Evolutionary conservation across 1,140 invertebrate species (phyloP).

Genomic region (Pemphigus obesinymphae): DNA sequence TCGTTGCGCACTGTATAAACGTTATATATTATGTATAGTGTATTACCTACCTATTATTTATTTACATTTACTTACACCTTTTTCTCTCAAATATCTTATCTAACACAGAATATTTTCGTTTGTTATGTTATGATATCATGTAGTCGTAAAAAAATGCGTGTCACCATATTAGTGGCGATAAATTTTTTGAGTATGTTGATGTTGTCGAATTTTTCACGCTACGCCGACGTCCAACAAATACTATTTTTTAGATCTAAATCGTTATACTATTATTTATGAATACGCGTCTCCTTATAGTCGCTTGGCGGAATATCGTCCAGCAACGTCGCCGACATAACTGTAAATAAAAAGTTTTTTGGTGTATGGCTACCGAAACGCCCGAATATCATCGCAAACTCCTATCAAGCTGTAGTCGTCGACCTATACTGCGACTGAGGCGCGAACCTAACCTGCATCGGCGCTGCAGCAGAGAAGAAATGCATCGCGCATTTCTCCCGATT

Average conservation of each 20-base stretch:
- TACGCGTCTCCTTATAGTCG: no score
- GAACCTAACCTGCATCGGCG: no score
- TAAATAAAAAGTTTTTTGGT: no score
- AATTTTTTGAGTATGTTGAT: no score
- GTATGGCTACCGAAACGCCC: no score
- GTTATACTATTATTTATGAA: no score
- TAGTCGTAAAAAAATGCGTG: not conserved
- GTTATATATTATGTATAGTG: not conserved
- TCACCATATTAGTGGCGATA: no score
- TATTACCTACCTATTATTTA: not conserved
- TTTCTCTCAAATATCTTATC: not conserved
- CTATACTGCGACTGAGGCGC: not conserved
- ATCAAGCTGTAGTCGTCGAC: not conserved
- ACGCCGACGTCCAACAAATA: not conserved
- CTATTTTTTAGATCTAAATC: no score
- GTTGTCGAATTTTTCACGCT: not conserved
- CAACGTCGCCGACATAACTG: no score
- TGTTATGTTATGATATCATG: not conserved
- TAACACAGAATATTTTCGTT: not conserved
- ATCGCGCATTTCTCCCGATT: not conserved
- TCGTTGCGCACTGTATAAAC: not conserved
- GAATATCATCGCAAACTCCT: not conserved
- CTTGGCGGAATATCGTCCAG: not conserved
- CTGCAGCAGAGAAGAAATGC: not conserved
- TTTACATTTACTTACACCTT: not conserved